Evolutionary conservation across 2,888 invertebrate species (phyloP), one percentile per base, ranked within the genome.

Genomic region (Agonum fuliginosum): DNA sequence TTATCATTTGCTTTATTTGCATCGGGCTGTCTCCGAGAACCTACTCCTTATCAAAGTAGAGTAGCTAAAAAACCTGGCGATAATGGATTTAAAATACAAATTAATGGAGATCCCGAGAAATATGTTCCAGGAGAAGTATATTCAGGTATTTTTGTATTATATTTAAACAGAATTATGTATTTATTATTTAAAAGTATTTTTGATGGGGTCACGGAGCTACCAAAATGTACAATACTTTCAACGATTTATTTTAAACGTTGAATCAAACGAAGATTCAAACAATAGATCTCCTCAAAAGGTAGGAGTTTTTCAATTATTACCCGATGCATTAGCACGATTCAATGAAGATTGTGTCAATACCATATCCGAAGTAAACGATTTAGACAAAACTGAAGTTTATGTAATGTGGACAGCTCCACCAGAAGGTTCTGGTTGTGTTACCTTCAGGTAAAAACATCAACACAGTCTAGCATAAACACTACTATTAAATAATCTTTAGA

Each of bases 401-500:
- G 94, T 96, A 79, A 92, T 95, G 90, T 98, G 98, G 97, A 94
- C 93, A 62, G 96, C 97, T 10, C 97, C 98, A 0, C 90, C 92
- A 10, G 88, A 93, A 5, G 95, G 95, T 2, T 93, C 94, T 0
- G 96, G 97, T 79, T 98, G 97, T 85, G 93, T 97, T 37, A 90
- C 93, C 24, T 92, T 98, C 84, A 95, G 94, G 92, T 95, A 85
- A 88, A 70, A 71, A 69, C 24, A 54, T n/a, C n/a, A n/a, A n/a
- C 17, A 6, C 12, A 74, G 74, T 67, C 14, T 43, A 30, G 78
- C 2, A 51, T 65, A 19, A 73, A 72, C 46, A 14, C 3, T 51
- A 19, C 48, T 20, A 12, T 14, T 30, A 30, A 48, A 2, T 3
- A 3, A 46, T 46, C 22, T 62, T 30, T 85, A 96, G 95, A 84